Evolutionary conservation across 2,113 vertebrate species (phyloP), one percentile per base, ranked within the genome.

Genomic region (Gallinago undulata): DNA sequence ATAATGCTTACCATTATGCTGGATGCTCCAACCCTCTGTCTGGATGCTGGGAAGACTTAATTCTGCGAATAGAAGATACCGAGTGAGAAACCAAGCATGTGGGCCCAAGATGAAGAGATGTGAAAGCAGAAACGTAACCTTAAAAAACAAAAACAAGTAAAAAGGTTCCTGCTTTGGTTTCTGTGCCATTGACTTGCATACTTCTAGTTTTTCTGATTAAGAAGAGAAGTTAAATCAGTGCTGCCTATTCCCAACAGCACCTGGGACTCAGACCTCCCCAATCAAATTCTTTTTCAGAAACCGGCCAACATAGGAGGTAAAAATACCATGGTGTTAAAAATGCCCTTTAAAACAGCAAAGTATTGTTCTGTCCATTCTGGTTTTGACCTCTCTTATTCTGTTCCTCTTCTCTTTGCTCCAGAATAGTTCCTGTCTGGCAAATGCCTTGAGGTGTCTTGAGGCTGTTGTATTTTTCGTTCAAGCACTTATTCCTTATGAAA

Each of bases 51-150:
- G 21, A 27, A 73, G 55, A 27, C n/a, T 82, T 57, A 68, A 43
- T 31, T 87, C 21, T 87, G 63, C 45, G 45, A 78, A 30, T 2
- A 31, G 15, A 79, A 76, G 48, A 28, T 43, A 27, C 39, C 35
- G 27, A 63, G 2, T 82, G 74, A 72, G 43, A 90, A 85, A 35
- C 8, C 0, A 0, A 55, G 45, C 14, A 2, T 1, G 2, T 41
- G 37, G 62, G 27, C 39, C 51, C 64, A 50, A 55, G 51, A 75
- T 41, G 13, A 84, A 10, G 13, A 66, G 47, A 7, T 67, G 19
- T 47, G 56, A 69, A 78, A 66, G 56, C 41, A 87, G 28, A 81
- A 41, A 25, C 6, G 4, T 11, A 70, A 82, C 22, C 48, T 85
- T 67, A 50, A 80, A 51, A 51, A 84, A 3, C 17, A 64, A 41